Conservation (phyloP, 2,888 invertebrate species). For the Hirtodrosophila histrioides region DNA sequence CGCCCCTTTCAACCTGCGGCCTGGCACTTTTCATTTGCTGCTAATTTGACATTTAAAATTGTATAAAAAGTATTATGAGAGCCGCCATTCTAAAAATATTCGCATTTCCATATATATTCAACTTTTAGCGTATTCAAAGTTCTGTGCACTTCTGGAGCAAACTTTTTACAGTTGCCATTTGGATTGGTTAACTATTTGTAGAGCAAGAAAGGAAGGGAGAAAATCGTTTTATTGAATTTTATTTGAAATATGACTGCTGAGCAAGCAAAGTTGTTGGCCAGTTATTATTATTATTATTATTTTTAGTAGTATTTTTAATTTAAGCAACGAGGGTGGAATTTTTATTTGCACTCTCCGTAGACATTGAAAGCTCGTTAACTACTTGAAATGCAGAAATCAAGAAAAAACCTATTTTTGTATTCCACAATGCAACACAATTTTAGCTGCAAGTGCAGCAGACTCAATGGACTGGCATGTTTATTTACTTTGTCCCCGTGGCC, state of each 20-base stretch:
- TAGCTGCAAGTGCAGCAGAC: slow-evolving; percentile 50
- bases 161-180: slow-evolving; percentile 50
- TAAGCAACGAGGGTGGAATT: slow-evolving; percentile 7
- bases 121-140: slow-evolving; percentile 33
- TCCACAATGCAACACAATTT: slow-evolving; percentile 29
- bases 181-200: slow-evolving; percentile 9
- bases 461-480: slow-evolving; percentile 60
- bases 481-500: slow-evolving; percentile 59
- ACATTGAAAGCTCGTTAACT: slow-evolving; percentile 51
- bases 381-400: slow-evolving; percentile 27
- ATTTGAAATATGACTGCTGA: slow-evolving; percentile 2
- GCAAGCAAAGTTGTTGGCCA: slow-evolving; percentile 1
- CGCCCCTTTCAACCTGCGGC: slow-evolving; percentile 24
- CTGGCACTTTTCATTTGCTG: slow-evolving; percentile 71
- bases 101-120: slow-evolving; percentile 9
- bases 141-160: slow-evolving; percentile 32
- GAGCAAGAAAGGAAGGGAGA: not conserved
- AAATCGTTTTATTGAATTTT: slow-evolving; percentile 21
- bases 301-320: slow-evolving; percentile 40
- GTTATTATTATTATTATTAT: slow-evolving; percentile 13
- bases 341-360: slow-evolving; percentile 20
- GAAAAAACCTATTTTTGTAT: slow-evolving; percentile 23
- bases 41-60: slow-evolving; percentile 72
- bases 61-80: slow-evolving; percentile 40
- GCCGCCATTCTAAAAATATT: slow-evolving; percentile 33